These are phyloP conservation scores for Pseudochromis fuscus DNA, from an alignment of 2,797 vertebrate species.

Conservation along the genomic window DNA sequence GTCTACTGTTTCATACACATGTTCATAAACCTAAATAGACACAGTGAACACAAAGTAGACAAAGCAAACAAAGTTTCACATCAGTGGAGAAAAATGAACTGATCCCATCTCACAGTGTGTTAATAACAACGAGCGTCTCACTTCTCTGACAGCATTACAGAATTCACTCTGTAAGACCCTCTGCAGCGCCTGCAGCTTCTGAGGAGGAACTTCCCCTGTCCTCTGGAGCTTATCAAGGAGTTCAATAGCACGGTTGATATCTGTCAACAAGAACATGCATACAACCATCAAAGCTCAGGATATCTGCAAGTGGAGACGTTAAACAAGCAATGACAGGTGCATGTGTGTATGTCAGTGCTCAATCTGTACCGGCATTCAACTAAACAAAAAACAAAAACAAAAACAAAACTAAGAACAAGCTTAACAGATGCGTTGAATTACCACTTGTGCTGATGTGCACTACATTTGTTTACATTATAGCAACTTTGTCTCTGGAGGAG, in stretches of 20 bases:
- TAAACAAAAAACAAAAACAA: too few relatives aligned
- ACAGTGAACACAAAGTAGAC: conserved; percentile 14
- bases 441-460: background rate
- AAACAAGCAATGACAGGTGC: background rate
- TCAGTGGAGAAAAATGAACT: background rate
- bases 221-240: conserved; percentile 97
- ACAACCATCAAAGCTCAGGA: conserved; percentile 7
- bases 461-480: background rate
- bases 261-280: conserved; percentile 77
- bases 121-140: conserved; percentile 70
- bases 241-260: conserved; percentile 98
- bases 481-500: background rate
- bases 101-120: background rate
- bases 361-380: background rate
- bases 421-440: background rate
- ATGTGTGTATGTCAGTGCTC: background rate
- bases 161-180: conserved; percentile 98
- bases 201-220: conserved; percentile 96
- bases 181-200: conserved; percentile 97
- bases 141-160: conserved; percentile 98
- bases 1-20: conserved; percentile 98
- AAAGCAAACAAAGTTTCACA: conserved; percentile 3
- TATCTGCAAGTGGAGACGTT: conserved; percentile 10
- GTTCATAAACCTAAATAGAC: conserved; percentile 93
- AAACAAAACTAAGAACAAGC: background rate